These are phyloP conservation scores for Drosophila kuntzei DNA, from an alignment of 2,888 invertebrate genomes.

Conservation along the genomic window DNA sequence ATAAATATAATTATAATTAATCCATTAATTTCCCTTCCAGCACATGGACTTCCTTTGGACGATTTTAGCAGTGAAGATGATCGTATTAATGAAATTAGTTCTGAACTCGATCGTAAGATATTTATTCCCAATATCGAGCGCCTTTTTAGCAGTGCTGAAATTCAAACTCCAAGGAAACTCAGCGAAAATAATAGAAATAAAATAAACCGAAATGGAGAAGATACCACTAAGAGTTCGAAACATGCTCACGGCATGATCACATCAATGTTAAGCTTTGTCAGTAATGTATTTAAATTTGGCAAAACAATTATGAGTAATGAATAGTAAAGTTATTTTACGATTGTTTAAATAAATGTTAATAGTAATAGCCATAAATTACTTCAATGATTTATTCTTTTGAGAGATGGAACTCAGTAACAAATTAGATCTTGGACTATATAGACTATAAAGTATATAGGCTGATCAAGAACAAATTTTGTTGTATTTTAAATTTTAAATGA, in stretches of 20 bases:
- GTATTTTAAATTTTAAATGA: too few relatives aligned
- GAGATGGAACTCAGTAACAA: not conserved
- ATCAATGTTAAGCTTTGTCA: conserved; percentile 67
- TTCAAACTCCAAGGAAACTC: conserved; percentile 9
- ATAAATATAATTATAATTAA: not conserved
- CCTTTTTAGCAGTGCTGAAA: conserved; percentile 62
- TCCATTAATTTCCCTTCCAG: conserved; percentile 22
- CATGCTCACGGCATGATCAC: conserved; percentile 73
- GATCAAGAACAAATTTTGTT: too few relatives aligned
- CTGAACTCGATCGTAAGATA: conserved; percentile 44
- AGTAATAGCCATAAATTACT: not conserved
- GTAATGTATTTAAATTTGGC: conserved; percentile 54
- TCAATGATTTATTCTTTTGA: not conserved
- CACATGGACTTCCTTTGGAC: conserved; percentile 27
- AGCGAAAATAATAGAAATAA: conserved; percentile 26
- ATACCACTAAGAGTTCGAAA: conserved; percentile 59
- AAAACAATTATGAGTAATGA: conserved; percentile 52
- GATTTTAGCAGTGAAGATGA: conserved; percentile 58
- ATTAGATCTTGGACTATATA: not conserved
- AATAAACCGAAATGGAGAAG: conserved; percentile 7
- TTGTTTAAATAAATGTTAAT: conserved; percentile 7
- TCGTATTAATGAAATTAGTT: conserved; percentile 57
- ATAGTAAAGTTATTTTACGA: conserved; percentile 16
- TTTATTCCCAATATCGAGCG: conserved; percentile 53
- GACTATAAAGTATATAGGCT: too few relatives aligned